These are phyloP conservation scores for Hylaeus volcanicus DNA, from an alignment of 1,140 invertebrate genomes.

Conservation along the genomic window DNA sequence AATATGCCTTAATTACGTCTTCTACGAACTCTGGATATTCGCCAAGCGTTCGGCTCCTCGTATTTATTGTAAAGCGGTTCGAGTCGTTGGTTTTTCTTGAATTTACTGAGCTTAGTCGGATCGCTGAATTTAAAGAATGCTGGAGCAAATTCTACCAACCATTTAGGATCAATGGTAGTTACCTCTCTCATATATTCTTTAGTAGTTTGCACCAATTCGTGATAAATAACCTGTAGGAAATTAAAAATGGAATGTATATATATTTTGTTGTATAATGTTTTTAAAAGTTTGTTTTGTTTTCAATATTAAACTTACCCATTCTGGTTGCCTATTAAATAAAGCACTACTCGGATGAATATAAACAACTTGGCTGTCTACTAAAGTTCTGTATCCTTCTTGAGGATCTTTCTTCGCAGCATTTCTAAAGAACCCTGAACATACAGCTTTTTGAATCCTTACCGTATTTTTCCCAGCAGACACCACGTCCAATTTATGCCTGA, in stretches of 20 bases:
- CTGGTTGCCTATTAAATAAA: conserved; percentile 98
- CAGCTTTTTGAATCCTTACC: conserved; percentile 97
- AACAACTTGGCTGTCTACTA: conserved; percentile 98
- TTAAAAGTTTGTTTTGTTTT: background rate
- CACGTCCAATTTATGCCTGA: conserved; percentile 97
- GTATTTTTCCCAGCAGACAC: conserved; percentile 98
- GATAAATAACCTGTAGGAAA: conserved; percentile 93
- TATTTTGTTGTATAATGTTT: background rate
- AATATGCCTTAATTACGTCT: conserved; percentile 88
- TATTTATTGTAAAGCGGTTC: conserved; percentile 99
- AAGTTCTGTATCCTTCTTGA: conserved; percentile 98
- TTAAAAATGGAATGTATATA: conserved; percentile 43
- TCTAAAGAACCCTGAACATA: conserved; percentile 99
- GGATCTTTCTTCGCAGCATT: conserved; percentile 99
- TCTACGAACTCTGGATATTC: conserved; percentile 96
- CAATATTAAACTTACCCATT: conserved; percentile 87
- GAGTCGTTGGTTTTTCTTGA: conserved; percentile 99
- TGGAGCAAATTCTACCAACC: conserved; percentile 99
- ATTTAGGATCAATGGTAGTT: conserved; percentile 99
- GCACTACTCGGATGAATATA: conserved; percentile 99
- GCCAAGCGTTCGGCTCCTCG: conserved; percentile 99
- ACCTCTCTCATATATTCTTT: conserved; percentile 99
- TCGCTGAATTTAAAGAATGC: conserved; percentile 99
- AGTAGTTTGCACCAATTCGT: conserved; percentile 99
- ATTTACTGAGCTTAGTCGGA: conserved; percentile 98